These are phyloP conservation scores for Bombycilla garrulus DNA, from an alignment of 2,113 vertebrate species.

Conservation along the genomic window DNA sequence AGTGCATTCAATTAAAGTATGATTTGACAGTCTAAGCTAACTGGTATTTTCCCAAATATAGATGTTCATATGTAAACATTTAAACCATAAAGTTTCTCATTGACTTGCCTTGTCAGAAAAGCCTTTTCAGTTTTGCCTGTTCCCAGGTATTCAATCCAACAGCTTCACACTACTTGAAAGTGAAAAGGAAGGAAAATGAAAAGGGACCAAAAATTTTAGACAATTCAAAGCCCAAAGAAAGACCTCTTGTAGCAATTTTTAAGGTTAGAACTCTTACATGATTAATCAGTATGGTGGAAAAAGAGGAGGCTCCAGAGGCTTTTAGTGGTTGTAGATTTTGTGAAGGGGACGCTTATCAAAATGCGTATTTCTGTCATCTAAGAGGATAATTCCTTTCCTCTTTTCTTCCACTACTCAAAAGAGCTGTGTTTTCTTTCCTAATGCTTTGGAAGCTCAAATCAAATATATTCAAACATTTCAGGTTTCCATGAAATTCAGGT, in stretches of 20 bases:
- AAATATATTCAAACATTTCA: neutral
- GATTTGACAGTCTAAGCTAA: neutral
- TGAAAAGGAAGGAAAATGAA: neutral
- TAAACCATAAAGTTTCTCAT: slow-evolving; percentile 51
- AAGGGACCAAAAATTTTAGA: neutral
- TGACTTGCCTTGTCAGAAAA: slow-evolving; percentile 49
- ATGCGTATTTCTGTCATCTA: neutral
- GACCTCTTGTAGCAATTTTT: neutral
- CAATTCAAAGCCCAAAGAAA: neutral
- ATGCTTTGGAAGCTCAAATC: neutral
- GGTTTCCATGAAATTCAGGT: neutral
- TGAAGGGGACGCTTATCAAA: neutral
- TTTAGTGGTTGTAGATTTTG: neutral
- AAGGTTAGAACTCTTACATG: neutral
- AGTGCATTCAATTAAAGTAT: neutral
- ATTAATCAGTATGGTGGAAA: neutral
- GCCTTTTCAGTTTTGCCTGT: neutral
- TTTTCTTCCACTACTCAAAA: neutral
- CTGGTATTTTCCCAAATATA: neutral
- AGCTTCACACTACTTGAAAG: neutral
- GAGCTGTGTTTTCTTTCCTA: neutral
- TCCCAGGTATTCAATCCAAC: neutral
- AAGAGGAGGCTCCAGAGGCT: neutral
- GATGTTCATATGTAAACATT: slow-evolving; percentile 21
- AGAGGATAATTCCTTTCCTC: neutral